Conservation (phyloP, 2,113 vertebrate species). For the Chaetura pelagica region DNA sequence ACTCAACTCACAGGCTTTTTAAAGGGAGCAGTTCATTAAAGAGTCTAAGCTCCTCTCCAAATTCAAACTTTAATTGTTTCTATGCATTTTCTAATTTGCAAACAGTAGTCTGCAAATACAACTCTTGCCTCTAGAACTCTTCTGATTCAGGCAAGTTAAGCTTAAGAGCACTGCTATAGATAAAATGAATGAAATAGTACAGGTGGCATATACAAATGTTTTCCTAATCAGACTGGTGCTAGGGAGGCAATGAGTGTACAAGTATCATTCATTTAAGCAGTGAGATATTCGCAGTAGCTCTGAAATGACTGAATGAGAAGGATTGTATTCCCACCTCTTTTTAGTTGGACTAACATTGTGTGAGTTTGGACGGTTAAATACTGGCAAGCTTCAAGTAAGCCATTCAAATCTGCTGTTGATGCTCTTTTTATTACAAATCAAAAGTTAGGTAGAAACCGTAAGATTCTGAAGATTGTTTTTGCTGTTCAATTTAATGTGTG, state of each 20-base stretch:
- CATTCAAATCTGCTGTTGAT: neutral
- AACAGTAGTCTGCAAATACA: neutral
- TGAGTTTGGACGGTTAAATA: neutral
- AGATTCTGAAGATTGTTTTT: neutral
- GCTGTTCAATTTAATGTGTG: neutral
- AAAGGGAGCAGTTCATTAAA: neutral
- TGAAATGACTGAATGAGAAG: neutral
- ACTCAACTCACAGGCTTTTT: neutral
- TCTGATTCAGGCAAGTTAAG: neutral
- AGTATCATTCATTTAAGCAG: neutral
- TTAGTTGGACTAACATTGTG: neutral
- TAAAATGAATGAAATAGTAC: neutral
- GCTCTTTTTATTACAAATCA: neutral
- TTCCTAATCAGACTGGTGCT: neutral
- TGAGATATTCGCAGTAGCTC: neutral
- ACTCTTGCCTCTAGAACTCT: neutral
- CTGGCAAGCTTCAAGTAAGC: neutral
- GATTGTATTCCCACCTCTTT: neutral
- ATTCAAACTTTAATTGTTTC: neutral
- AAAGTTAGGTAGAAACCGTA: neutral
- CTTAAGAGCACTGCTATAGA: neutral
- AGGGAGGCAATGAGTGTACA: neutral
- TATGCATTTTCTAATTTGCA: neutral
- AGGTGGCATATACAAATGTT: neutral
- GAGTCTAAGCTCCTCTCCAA: neutral